A percentile compares a stretch with the other conserved stretches of the same genome.
phyloP scores from a whole-genome alignment of 2,797 vertebrate genomes.

The Manis pentadactyla region DNA sequence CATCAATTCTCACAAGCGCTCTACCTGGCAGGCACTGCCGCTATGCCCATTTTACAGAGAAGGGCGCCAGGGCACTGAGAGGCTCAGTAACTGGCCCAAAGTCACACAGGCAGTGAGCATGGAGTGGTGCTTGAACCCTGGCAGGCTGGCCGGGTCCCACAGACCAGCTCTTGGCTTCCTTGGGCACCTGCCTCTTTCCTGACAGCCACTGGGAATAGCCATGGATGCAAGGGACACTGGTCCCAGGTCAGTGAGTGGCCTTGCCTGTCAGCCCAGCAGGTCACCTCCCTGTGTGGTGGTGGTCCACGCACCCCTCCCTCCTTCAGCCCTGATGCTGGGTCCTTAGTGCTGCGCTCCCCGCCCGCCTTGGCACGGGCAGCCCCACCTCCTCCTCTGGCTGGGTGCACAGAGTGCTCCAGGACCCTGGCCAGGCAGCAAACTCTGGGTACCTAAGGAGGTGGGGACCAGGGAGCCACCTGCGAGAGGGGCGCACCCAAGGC shows the following conservation, averaged over 20 bases:
- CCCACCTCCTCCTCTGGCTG: neutral
- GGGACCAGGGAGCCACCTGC: neutral
- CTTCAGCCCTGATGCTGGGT: neutral
- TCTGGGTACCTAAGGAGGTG: neutral
- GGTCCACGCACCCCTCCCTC: too few species aligned
- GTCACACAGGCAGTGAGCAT: neutral
- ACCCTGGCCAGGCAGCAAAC: neutral
- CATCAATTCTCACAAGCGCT: neutral
- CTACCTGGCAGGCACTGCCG: neutral
- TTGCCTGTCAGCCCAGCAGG: neutral
- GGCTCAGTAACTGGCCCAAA: accelerated
- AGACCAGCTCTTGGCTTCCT: neutral
- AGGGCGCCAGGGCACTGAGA: accelerated
- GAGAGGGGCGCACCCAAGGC: neutral
- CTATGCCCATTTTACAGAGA: neutral
- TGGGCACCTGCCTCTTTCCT: neutral
- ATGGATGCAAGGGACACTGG: neutral
- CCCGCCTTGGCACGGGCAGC: accelerated
- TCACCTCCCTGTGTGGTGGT: neutral
- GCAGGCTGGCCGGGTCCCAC: accelerated
- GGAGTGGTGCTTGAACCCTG: neutral
- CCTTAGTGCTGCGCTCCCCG: neutral
- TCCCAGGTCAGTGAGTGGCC: neutral
- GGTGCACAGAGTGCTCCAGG: accelerated
- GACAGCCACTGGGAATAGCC: neutral